phyloP scores from a whole-genome alignment of 2,888 invertebrate species.

The Euclidia mi region DNA sequence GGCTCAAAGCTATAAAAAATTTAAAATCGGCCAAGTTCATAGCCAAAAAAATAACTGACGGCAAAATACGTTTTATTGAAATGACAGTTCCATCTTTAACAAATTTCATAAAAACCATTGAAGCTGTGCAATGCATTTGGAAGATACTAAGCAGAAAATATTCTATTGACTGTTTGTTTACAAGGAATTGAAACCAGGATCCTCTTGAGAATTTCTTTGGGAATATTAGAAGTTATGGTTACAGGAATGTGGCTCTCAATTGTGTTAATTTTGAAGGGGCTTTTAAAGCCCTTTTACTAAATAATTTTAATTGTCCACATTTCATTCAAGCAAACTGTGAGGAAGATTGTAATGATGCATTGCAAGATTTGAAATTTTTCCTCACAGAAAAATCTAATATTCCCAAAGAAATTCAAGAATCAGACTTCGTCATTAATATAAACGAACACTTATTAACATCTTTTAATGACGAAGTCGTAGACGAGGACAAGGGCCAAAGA shows the following conservation, averaged over 20 bases:
- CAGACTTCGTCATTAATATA: too few species aligned
- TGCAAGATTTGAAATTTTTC: too few species aligned
- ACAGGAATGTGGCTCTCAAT: background rate
- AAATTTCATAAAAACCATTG: conserved; percentile 3
- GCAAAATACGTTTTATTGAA: too few species aligned
- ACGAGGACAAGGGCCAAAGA: too few species aligned
- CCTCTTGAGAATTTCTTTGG: conserved; percentile 6
- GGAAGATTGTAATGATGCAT: too few species aligned
- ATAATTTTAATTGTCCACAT: background rate
- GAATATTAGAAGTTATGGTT: conserved; percentile 1
- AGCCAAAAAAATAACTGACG: too few species aligned
- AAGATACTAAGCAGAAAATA: background rate
- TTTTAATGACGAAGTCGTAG: too few species aligned
- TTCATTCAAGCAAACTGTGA: too few species aligned
- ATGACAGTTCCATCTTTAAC: background rate
- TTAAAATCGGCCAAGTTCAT: too few species aligned
- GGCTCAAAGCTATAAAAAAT: background rate
- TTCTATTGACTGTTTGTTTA: conserved; percentile 2
- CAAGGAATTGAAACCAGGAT: conserved; percentile 4
- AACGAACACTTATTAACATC: too few species aligned
- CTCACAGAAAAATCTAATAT: too few species aligned
- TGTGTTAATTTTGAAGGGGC: conserved; percentile 1
- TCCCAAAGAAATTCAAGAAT: too few species aligned
- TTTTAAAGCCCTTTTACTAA: background rate
- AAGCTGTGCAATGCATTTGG: background rate